Base-by-base conservation (phyloP, 2,888 invertebrate genomes). In the Drosophila cognata region DNA sequence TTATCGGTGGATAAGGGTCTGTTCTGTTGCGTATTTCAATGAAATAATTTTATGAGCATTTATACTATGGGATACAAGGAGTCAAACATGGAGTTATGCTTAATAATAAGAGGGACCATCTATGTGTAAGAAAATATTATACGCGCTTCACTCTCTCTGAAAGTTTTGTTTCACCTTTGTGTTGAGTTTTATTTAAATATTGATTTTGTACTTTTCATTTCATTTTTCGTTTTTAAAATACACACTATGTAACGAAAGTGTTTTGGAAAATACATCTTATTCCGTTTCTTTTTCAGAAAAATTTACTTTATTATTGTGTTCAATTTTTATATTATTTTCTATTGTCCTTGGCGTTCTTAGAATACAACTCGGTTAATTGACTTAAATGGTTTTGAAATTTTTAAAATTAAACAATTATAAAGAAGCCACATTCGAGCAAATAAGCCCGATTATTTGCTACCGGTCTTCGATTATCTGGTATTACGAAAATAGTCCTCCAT, bases 1-100 rank as follows among this genome's bases (percentile, higher is more conserved):
- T 69, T 60, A 69, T 28, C 28, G 18, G 6, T 58, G 41, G 29
- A 25, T 43, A 21, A 63, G 35, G n/a, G 43, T 21, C 35, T 25
- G 7, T 46, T 46, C 16, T 25, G 8, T 46, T 25, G 46, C 7
- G 16, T 16, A 46, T 46, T 16, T 46, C 21, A 46, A 16, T 25
- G 8, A 8, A 46, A 46, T 16, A 16, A 16, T 46, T 21, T 16
- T 46, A 7, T 53, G 16, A 18, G 11, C 1, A 25, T 8, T 25
- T 46, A 16, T 16, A 46, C 25, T 46, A 2, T 8, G 4, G 7
- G 16, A 21, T 25, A 1, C 28, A 16, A 46, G 16, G 16, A 4
- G 46, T 13, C 13, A 21, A 46, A 7, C 7, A 46, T 7, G 13
- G 21, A 46, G 13, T 21, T 43, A 21, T 43, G 43, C 13, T 21